Conservation (phyloP, 1,140 invertebrate genomes). For the Ceratitis capitata region DNA sequence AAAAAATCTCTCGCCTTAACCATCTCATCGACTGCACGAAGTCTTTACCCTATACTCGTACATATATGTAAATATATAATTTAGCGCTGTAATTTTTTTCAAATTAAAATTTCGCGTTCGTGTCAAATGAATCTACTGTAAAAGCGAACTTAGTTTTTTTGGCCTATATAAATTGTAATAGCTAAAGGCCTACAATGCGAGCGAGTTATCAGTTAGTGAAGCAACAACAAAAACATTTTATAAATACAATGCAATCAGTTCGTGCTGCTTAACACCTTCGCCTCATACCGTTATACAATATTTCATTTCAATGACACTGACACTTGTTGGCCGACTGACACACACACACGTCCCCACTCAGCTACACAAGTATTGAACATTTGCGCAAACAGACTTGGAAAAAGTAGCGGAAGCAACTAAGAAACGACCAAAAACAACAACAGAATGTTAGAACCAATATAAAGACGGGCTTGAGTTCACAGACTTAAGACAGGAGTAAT, state of each 20-base stretch:
- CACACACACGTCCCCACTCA: no score
- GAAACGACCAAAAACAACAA: not conserved
- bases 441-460: not conserved
- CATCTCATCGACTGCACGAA: no score
- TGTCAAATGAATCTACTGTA: not conserved
- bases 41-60: no score
- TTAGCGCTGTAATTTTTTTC: no score
- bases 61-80: not conserved
- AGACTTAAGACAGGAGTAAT: not conserved
- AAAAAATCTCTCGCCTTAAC: no score
- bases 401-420: not conserved
- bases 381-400: not conserved
- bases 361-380: no score
- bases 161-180: not conserved
- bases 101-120: not conserved
- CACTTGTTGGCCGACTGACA: not conserved
- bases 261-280: not conserved
- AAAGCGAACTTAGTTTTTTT: not conserved
- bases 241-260: not conserved
- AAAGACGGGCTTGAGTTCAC: no score
- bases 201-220: not conserved
- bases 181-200: not conserved
- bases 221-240: not conserved
- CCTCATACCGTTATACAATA: no score
- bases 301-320: not conserved